A percentile compares a stretch with the other conserved stretches of the same genome.
Evolutionary conservation across 2,888 invertebrate species (phyloP).

Genomic region (Caenorhabditis sinica): DNA sequence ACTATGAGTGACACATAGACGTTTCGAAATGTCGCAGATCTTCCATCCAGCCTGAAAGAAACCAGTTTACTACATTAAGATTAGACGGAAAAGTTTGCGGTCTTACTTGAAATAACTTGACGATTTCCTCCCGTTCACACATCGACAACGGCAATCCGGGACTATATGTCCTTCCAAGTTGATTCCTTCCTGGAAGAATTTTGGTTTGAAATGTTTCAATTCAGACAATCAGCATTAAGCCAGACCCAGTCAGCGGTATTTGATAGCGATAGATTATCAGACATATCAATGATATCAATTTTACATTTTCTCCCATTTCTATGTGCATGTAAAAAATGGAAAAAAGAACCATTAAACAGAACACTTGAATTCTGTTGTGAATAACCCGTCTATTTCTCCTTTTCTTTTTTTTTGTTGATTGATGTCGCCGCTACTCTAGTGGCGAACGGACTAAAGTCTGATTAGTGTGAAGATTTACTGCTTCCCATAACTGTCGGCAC

Average conservation of each 20-base stretch:
- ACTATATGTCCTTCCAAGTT: conserved; percentile 81
- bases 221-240: conserved; percentile 33
- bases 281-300: conserved; percentile 20
- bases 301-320: conserved; percentile 21
- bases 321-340: conserved; percentile 49
- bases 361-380: conserved; percentile 42
- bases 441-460: conserved; percentile 2
- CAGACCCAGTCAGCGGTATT: conserved; percentile 35
- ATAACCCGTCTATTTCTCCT: conserved; percentile 37
- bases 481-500: conserved; percentile 22
- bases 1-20: conserved; percentile 82
- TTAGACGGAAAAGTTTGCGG: background rate
- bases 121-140: conserved; percentile 82
- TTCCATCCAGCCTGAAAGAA: conserved; percentile 80
- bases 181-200: conserved; percentile 78
- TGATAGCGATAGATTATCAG: conserved; percentile 34
- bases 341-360: conserved; percentile 52
- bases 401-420: conserved; percentile 27
- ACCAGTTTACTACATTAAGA: conserved; percentile 26
- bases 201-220: conserved; percentile 16
- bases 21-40: conserved; percentile 83
- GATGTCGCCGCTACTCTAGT: conserved; percentile 8
- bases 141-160: conserved; percentile 82
- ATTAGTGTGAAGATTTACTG: conserved; percentile 41
- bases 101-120: conserved; percentile 77